Conservation (phyloP, 2,797 vertebrate genomes). For the Geotria australis region DNA sequence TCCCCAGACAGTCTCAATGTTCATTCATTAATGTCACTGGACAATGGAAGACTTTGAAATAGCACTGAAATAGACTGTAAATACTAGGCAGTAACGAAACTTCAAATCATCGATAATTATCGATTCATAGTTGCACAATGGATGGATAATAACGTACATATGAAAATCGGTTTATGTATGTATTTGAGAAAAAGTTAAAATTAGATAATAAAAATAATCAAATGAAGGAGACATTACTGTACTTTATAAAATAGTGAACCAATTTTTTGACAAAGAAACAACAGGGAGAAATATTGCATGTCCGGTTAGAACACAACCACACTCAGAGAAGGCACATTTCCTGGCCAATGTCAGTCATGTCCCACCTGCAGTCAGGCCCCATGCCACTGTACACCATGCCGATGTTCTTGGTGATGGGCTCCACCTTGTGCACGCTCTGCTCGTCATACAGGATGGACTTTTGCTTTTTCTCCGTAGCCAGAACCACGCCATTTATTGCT, state of each 20-base stretch:
- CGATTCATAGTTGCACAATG: too few species aligned
- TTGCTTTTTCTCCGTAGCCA: constrained; percentile 97
- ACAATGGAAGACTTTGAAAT: too few species aligned
- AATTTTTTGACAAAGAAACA: background rate
- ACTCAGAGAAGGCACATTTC: too few species aligned
- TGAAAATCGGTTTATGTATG: too few species aligned
- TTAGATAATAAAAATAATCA: background rate
- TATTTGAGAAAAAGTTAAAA: background rate
- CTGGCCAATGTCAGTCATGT: background rate
- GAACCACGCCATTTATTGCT: constrained; percentile 89
- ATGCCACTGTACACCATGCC: constrained; percentile 97
- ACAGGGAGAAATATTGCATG: too few species aligned
- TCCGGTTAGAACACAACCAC: too few species aligned
- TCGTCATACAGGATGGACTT: constrained; percentile 96
- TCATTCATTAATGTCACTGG: too few species aligned
- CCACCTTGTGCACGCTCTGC: constrained; percentile 92
- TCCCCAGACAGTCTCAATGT: too few species aligned
- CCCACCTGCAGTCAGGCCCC: constrained; percentile 93
- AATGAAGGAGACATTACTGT: background rate
- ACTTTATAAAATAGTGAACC: background rate
- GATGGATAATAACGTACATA: too few species aligned
- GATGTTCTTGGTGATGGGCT: constrained; percentile 95
- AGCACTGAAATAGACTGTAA: too few species aligned
- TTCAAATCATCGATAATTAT: too few species aligned
- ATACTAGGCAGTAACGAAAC: too few species aligned